These are phyloP conservation scores for Neosilurus mollespiculum DNA, from an alignment of 2,797 vertebrate genomes.

Conservation along the genomic window DNA sequence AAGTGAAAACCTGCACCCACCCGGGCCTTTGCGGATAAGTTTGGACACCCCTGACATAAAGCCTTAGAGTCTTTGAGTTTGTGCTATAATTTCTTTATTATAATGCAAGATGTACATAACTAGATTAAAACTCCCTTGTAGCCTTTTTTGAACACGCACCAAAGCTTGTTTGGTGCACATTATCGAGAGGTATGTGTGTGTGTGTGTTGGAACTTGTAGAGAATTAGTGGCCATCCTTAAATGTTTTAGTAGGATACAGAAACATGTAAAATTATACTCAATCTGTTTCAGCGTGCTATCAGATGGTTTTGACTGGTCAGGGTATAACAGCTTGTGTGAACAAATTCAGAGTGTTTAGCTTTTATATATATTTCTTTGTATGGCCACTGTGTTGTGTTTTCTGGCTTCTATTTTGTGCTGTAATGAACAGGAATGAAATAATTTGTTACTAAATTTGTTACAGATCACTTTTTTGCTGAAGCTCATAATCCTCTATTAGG, in stretches of 20 bases:
- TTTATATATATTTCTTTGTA: slow-evolving; percentile 3
- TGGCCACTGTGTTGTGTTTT: slow-evolving; percentile 18
- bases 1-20: no score
- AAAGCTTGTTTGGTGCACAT: not conserved
- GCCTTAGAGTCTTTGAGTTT: not conserved
- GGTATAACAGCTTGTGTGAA: not conserved
- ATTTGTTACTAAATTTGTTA: slow-evolving; percentile 4
- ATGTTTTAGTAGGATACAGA: not conserved
- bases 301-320: not conserved
- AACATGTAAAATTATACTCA: not conserved
- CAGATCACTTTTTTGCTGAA: no score
- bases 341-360: not conserved
- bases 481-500: no score
- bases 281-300: not conserved
- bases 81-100: not conserved
- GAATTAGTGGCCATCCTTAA: not conserved
- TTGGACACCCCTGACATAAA: no score
- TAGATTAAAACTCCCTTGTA: not conserved
- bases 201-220: slow-evolving; percentile 15
- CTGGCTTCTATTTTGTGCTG: slow-evolving; percentile 43
- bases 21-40: no score
- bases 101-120: not conserved
- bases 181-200: not conserved
- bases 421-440: slow-evolving; percentile 32
- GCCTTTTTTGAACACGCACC: not conserved